phyloP scores from a whole-genome alignment of 2,888 invertebrate genomes.

The Apamea epomidion region DNA sequence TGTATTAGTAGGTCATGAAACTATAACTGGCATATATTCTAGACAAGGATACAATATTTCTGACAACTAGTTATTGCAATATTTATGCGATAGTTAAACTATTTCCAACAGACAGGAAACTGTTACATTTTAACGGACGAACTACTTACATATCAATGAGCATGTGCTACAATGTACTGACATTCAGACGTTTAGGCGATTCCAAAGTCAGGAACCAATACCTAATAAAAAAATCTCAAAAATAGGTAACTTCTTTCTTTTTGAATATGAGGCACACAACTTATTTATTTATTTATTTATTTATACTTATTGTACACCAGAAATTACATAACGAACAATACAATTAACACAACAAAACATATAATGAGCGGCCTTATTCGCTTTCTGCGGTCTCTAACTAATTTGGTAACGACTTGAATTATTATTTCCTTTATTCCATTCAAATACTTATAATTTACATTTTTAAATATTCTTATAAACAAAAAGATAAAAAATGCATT shows the following conservation, averaged over 20 bases:
- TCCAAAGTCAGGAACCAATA: neutral
- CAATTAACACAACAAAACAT: no score
- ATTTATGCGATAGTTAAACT: constrained; percentile 44
- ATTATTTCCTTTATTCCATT: no score
- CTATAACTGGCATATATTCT: neutral
- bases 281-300: no score
- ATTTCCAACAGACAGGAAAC: constrained; percentile 29
- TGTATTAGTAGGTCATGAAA: constrained; percentile 22
- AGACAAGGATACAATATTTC: constrained; percentile 18
- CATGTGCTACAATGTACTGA: constrained; percentile 7
- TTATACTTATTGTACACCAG: no score
- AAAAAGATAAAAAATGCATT: no score
- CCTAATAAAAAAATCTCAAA: neutral
- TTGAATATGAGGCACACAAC: no score
- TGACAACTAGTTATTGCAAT: constrained; percentile 28
- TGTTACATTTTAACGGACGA: neutral
- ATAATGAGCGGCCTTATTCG: no score
- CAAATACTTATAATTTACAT: no score
- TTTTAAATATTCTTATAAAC: no score
- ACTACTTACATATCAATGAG: constrained; percentile 10
- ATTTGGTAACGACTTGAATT: no score
- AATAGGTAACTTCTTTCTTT: neutral
- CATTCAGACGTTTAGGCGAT: neutral
- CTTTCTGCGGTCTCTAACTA: no score
- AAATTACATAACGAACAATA: no score